phyloP scores from a whole-genome alignment of 1,140 invertebrate genomes.

The Cardiocondyla obscurior region DNA sequence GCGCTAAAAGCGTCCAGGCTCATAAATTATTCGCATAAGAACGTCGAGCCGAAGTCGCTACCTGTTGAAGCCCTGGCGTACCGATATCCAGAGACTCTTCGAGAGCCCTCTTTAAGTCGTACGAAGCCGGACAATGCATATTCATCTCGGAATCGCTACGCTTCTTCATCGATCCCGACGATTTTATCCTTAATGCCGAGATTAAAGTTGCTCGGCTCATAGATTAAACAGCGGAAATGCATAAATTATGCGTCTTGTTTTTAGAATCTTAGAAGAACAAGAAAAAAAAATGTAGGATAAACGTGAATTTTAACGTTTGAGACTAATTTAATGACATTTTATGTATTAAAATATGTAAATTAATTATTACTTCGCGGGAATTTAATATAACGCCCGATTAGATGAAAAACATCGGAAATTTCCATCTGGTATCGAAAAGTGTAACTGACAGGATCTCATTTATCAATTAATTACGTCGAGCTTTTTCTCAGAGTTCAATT shows the following conservation, averaged over 20 bases:
- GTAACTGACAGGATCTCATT: neutral
- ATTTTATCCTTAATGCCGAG: constrained; percentile 19
- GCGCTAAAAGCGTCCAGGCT: constrained; percentile 37
- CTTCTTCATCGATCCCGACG: constrained; percentile 41
- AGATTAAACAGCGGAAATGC: constrained; percentile 1
- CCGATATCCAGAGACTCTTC: constrained; percentile 38
- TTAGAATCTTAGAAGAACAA: too few species aligned
- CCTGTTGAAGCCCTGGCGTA: constrained; percentile 52
- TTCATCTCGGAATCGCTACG: constrained; percentile 32
- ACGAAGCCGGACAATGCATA: constrained; percentile 51
- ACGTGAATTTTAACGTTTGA: too few species aligned
- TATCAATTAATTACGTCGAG: constrained; percentile 14
- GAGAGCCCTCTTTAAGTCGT: constrained; percentile 36
- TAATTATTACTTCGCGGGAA: neutral
- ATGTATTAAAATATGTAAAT: neutral
- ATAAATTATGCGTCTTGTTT: neutral
- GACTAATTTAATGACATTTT: too few species aligned
- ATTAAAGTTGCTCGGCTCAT: constrained; percentile 9
- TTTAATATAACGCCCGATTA: constrained; percentile 5
- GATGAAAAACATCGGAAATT: neutral
- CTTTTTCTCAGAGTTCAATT: constrained; percentile 9
- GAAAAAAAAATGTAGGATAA: neutral
- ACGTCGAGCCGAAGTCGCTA: constrained; percentile 43
- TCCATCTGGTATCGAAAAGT: neutral
- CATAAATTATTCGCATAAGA: constrained; percentile 53